A percentile compares a stretch with the other conserved stretches of the same genome.
Conservation (phyloP, 2,888 invertebrate species). For the Zeuzera pyrina region DNA sequence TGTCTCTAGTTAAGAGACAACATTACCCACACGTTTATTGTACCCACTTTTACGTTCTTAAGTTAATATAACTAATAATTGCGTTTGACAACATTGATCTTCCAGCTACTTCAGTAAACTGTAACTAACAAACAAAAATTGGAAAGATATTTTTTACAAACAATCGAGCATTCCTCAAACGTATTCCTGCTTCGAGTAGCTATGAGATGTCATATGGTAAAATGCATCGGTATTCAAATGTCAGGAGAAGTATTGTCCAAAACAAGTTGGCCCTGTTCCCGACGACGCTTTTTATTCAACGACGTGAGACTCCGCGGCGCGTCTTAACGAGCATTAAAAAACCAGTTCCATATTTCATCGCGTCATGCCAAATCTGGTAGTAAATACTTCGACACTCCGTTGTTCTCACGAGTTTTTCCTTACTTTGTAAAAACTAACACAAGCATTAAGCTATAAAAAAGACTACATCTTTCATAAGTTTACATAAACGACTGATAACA, state of each 20-base stretch:
- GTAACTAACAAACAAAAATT: no score
- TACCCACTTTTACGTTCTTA: no score
- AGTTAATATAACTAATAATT: no score
- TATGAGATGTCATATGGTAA: slow-evolving; percentile 35
- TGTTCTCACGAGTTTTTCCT: slow-evolving; percentile 37
- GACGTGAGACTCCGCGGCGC: slow-evolving; percentile 63
- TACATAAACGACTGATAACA: slow-evolving; percentile 10
- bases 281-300: slow-evolving; percentile 50
- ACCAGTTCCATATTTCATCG: slow-evolving; percentile 58
- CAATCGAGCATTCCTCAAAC: slow-evolving; percentile 2
- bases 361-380: slow-evolving; percentile 56
- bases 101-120: no score
- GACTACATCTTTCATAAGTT: background rate
- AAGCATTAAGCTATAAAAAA: no score
- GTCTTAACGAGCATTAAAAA: slow-evolving; percentile 60
- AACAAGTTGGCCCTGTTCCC: slow-evolving; percentile 49
- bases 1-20: no score
- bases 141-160: no score
- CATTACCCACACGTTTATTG: no score
- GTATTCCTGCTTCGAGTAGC: slow-evolving; percentile 18
- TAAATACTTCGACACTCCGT: slow-evolving; percentile 45
- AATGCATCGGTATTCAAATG: slow-evolving; percentile 58
- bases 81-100: no score
- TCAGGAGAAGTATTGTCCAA: slow-evolving; percentile 57
- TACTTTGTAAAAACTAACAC: slow-evolving; percentile 2